A percentile compares a stretch with the other conserved stretches of the same genome.
Conservation (phyloP, 2,797 vertebrate species). For the Mormyrops boulengeri region DNA sequence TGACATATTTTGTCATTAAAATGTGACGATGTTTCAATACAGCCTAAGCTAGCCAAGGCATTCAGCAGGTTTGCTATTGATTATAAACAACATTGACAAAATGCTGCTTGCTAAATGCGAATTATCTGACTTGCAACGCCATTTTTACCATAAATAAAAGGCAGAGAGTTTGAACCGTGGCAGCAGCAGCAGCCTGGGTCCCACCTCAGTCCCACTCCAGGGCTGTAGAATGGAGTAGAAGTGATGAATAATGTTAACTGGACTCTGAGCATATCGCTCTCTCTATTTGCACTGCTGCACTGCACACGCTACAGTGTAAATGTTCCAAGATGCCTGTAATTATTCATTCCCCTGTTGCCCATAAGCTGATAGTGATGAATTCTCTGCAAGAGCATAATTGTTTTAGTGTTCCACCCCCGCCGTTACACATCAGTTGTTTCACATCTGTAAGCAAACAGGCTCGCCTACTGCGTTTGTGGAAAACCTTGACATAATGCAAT, state of each 20-base stretch:
- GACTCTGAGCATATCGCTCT: background rate
- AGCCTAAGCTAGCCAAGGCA: background rate
- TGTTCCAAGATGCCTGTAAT: background rate
- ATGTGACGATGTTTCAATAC: background rate
- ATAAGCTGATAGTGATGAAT: constrained; percentile 16
- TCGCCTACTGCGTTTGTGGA: background rate
- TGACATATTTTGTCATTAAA: background rate
- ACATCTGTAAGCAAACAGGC: constrained; percentile 6
- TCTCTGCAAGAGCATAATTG: background rate
- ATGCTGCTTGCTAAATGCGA: background rate
- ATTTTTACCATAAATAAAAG: background rate
- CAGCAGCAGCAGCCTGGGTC: background rate
- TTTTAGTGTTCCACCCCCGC: background rate
- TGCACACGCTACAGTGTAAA: background rate
- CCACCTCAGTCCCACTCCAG: background rate
- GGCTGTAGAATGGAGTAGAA: background rate
- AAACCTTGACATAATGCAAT: background rate
- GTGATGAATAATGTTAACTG: background rate
- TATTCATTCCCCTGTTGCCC: constrained; percentile 6
- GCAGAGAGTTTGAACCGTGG: background rate
- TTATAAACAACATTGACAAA: background rate
- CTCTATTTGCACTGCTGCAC: background rate
- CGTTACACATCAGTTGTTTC: constrained; percentile 10
- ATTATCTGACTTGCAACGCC: background rate
- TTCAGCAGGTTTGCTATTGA: background rate